Percentiles rank a stretch among this genome's conserved stretches.
These are phyloP conservation scores for Dicyrtoma fusca DNA, from an alignment of 2,888 invertebrate species.

Conservation along the genomic window DNA sequence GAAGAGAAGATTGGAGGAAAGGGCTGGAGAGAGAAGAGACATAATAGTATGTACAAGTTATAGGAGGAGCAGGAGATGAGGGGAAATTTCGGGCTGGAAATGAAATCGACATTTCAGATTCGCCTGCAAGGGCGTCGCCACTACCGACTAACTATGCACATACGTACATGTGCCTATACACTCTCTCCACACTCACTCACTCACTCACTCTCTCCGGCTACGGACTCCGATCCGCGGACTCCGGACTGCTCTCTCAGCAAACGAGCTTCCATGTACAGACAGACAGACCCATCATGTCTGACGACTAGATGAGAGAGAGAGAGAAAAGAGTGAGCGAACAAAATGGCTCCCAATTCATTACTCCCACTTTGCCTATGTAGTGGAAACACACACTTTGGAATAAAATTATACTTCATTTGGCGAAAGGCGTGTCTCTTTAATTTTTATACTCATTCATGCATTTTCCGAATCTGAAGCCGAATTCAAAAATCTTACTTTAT, in stretches of 20 bases:
- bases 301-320: neutral
- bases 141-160: constrained; percentile 29
- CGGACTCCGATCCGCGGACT: neutral
- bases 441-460: constrained; percentile 46
- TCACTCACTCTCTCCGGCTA: neutral
- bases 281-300: neutral
- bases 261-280: too few species aligned
- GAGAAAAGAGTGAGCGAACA: constrained; percentile 43
- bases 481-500: too few species aligned
- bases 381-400: constrained; percentile 30
- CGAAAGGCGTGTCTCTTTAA: constrained; percentile 49
- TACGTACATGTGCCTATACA: too few species aligned
- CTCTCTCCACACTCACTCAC: constrained; percentile 6
- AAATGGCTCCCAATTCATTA: constrained; percentile 57
- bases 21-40: neutral
- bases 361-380: constrained; percentile 41
- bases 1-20: neutral
- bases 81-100: constrained; percentile 20
- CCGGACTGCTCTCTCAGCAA: too few species aligned
- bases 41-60: constrained; percentile 28
- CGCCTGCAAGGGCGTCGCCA: constrained; percentile 45
- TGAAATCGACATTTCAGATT: constrained; percentile 31
- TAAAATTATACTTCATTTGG: constrained; percentile 53
- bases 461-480: neutral
- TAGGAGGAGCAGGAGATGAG: constrained; percentile 31